Evolutionary conservation across 2,113 vertebrate genomes (phyloP).

Genomic region (Hystrix cristata): DNA sequence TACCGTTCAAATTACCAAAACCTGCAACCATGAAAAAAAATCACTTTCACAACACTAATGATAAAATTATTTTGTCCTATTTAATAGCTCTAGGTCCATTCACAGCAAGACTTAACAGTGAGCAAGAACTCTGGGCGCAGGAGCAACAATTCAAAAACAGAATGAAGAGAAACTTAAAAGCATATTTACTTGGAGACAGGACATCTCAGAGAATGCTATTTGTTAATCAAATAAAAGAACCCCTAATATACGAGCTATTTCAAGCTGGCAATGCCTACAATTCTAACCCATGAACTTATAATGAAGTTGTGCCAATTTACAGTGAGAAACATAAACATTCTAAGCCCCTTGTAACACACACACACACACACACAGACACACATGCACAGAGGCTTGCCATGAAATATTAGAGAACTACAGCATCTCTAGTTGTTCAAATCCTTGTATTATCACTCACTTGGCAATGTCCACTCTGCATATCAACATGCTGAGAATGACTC

Average conservation of each 20-base stretch:
- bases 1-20: slow-evolving; percentile 6
- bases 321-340: background rate
- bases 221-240: slow-evolving; percentile 29
- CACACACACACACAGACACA: background rate
- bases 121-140: background rate
- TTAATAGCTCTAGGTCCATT: background rate
- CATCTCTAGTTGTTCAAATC: slow-evolving; percentile 31
- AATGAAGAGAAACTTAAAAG: background rate
- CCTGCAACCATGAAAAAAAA: background rate
- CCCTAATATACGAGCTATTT: background rate
- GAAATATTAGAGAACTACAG: background rate
- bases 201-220: slow-evolving; percentile 30
- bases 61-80: background rate
- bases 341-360: background rate
- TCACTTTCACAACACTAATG: background rate
- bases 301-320: background rate
- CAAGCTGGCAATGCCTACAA: background rate
- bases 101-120: background rate
- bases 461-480: slow-evolving; percentile 3
- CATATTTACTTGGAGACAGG: background rate
- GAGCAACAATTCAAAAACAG: background rate
- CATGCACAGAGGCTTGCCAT: background rate
- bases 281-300: slow-evolving; percentile 30
- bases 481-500: slow-evolving; percentile 77
- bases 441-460: background rate